phyloP scores from a whole-genome alignment of 2,113 vertebrate genomes.

The Noturus placidus region DNA sequence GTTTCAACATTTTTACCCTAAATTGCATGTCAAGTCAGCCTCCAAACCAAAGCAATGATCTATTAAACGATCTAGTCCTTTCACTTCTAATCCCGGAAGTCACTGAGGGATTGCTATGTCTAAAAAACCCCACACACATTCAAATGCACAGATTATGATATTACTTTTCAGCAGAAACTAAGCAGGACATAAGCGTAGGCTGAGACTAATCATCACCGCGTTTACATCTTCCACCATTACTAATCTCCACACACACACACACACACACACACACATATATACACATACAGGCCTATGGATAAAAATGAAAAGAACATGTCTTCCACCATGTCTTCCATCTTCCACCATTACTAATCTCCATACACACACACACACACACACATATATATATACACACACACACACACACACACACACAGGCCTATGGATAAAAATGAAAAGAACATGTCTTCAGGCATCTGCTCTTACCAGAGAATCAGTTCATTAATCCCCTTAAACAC shows the following conservation, averaged over 20 bases:
- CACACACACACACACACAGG: too few species aligned
- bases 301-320: neutral
- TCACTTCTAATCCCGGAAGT: slow-evolving; percentile 61
- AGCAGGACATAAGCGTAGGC: neutral
- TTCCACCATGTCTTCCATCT: too few species aligned
- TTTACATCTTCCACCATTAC: neutral
- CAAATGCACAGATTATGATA: neutral
- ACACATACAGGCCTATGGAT: too few species aligned
- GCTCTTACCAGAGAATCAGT: neutral
- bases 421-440: neutral
- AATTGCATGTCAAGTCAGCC: slow-evolving; percentile 69
- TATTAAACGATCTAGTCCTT: slow-evolving; percentile 59
- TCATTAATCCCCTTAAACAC: neutral
- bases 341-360: too few species aligned
- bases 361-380: too few species aligned
- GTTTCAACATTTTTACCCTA: slow-evolving; percentile 63
- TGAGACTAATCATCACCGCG: neutral
- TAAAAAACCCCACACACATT: neutral
- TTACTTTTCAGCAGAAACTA: neutral
- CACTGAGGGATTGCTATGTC: slow-evolving; percentile 59
- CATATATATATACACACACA: too few species aligned
- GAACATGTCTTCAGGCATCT: neutral
- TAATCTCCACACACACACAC: too few species aligned
- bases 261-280: too few species aligned
- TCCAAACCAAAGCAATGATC: slow-evolving; percentile 66